Evolutionary conservation across 2,797 vertebrate genomes (phyloP), one percentile per base, ranked within the genome.

Genomic region (Morelia viridis): DNA sequence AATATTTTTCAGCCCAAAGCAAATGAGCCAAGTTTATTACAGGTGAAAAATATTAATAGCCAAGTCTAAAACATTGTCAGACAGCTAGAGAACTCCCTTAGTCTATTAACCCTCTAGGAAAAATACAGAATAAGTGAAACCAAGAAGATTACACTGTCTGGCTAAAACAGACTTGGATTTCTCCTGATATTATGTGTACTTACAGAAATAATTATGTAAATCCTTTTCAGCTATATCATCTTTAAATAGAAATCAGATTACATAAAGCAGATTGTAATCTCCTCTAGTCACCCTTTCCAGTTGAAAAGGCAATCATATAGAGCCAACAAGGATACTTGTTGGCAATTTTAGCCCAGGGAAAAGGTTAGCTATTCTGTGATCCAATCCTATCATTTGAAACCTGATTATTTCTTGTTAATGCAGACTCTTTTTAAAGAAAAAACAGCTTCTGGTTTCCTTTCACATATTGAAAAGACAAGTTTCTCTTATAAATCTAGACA

Each of bases 161-260:
- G 46, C 71, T 92, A 0, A 94, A 96, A 95, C 96, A 91, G 93
- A 93, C 90, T 86, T 96, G 92, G 93, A 95, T 97, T 96, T 95
- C 76, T 95, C 95, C 95, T 94, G 94, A 95, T 96, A 97, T 96
- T 96, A 94, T 95, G 90, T 93, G 93, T 95, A 91, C 96, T 97
- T 97, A 96, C 93, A 94, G 97, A 97, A 97, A 97, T 97, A 97
- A 97, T 96, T 97, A 97, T 97, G 96, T 95, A 97, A 97, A 96
- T 96, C 94, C 96, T 96, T 96, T 95, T 96, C 68, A 94, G 95
- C 94, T 96, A 95, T 95, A 96, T 96, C 96, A 96, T 97, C 95
- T 97, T 96, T 96, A 95, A 96, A 95, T 96, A 96, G 95, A 96
- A 97, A 97, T 97, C 95, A 96, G 96, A 97, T 97, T 97, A 95